These are phyloP conservation scores for Drosophila erecta DNA, from an alignment of 1,140 invertebrate species.

Conservation along the genomic window DNA sequence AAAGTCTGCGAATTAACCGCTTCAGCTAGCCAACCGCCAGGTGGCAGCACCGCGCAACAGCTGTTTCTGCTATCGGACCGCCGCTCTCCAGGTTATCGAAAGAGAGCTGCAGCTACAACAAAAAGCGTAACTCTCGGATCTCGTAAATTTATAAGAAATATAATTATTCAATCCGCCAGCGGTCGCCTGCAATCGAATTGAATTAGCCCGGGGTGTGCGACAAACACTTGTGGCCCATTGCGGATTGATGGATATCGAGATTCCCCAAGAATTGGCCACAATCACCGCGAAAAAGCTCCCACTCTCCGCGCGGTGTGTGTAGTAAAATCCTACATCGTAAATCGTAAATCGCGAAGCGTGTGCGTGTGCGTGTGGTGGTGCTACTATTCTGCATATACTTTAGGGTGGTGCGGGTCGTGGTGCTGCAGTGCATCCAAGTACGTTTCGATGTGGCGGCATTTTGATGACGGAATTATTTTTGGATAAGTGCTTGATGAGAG, in stretches of 20 bases:
- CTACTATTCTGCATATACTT: constrained; percentile 28
- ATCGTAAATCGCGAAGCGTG: neutral
- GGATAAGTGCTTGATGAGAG: constrained; percentile 69
- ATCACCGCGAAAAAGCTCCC: constrained; percentile 36
- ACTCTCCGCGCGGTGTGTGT: constrained; percentile 24
- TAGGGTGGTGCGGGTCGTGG: neutral
- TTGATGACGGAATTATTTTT: constrained; percentile 73
- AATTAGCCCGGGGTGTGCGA: constrained; percentile 23
- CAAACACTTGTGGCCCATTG: constrained; percentile 18
- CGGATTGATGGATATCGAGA: constrained; percentile 4
- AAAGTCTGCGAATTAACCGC: neutral
- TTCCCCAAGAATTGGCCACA: constrained; percentile 17
- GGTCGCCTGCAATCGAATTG: constrained; percentile 16
- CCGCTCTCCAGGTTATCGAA: constrained; percentile 17
- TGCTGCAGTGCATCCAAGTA: constrained; percentile 14
- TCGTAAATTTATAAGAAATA: constrained; percentile 44
- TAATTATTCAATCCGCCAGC: constrained; percentile 33
- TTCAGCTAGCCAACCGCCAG: neutral
- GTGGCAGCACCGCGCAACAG: constrained; percentile 28
- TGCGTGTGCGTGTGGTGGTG: constrained; percentile 17
- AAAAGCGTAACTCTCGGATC: constrained; percentile 35
- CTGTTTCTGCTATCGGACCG: constrained; percentile 29
- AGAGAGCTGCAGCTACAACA: constrained; percentile 34
- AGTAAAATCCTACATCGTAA: constrained; percentile 19
- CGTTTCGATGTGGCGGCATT: constrained; percentile 58